Evolutionary conservation across 2,888 invertebrate species (phyloP), one percentile per base, ranked within the genome.

Genomic region (Plebejus anna): DNA sequence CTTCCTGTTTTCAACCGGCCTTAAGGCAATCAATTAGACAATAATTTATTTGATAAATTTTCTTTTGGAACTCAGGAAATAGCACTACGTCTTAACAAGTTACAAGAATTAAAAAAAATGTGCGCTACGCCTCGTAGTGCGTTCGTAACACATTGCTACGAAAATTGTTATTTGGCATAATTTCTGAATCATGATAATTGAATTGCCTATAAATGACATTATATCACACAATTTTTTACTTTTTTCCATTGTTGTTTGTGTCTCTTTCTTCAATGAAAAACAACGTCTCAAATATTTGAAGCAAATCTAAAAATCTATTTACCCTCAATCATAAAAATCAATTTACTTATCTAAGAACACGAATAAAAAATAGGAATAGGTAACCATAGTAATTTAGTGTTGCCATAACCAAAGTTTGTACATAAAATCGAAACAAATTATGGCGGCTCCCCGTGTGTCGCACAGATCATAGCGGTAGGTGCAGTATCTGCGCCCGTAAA

Each of bases 351-450:
- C 88, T 87, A 82, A 36, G 71, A 42, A 70, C 70, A 66, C 73
- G 76, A 61, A 70, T 51, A 75, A 77, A 79, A 80, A 75, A 79
- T 78, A 55, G 81, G 79, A 82, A 83, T 81, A 82, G 84, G 80
- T 81, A 81, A 77, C 80, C 83, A 84, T 87, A 85, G 86, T 89
- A 89, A 89, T 86, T 83, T 86, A 89, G 83, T 86, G 84, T 84
- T 82, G 82, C 85, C 81, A 88, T 88, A 87, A 88, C 84, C 84
- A 81, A 94, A 94, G 86, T 94, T 93, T 90, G 86, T 88, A 89
- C 91, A 94, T 93, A 93, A 92, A 92, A 89, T 86, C 87, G 85
- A 89, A 89, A 90, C 87, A 90, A 89, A 90, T 91, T 89, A 89
- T 87, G 80, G 78, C 80, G 80, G 78, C 77, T 80, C 85, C 86